Evolutionary conservation across 2,113 vertebrate species (phyloP), one percentile per base, ranked within the genome.

Genomic region (Lamprotornis superbus): DNA sequence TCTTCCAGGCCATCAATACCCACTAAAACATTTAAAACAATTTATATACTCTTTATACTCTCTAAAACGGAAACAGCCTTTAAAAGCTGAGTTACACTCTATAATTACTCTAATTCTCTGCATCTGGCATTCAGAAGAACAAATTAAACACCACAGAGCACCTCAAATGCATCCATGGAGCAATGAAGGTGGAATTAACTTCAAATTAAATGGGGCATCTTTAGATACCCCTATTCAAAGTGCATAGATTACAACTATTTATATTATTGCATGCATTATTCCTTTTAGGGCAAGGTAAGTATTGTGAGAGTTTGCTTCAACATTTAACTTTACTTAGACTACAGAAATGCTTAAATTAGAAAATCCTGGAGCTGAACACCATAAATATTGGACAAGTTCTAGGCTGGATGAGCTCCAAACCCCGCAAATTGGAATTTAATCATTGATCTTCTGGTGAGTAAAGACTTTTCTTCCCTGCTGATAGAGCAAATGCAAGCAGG

Each of bases 131-230:
- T 96, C 83, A 89, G 76, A 97, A 94, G 70, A 93, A 93, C 85
- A 94, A 93, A 97, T 95, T 97, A 96, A 96, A 90, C 83, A 95
- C 63, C 86, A 95, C 87, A 73, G 65, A 96, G 92, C 65, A 93
- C 90, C 95, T 97, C 92, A 96, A 97, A 93, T 94, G 77, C 86
- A 95, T 95, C 90, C 86, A 80, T 23, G 8, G 87, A 90, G 90
- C 91, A 95, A 91, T 71, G 82, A 96, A 95, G 93, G 93, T 95
- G 71, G 95, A 95, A 97, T 97, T 96, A 97, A 93, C 89, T 94
- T 87, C 83, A 95, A 76, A 97, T 97, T 97, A 97, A 96, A 95
- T 89, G 68, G 82, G 61, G 91, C 2, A 1, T 84, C 94, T 96
- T 97, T 39, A 39, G 39, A 21, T 82, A 74, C 83, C 59, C 83